Conservation (phyloP, 2,797 vertebrate species). For the Miichthys miiuy region DNA sequence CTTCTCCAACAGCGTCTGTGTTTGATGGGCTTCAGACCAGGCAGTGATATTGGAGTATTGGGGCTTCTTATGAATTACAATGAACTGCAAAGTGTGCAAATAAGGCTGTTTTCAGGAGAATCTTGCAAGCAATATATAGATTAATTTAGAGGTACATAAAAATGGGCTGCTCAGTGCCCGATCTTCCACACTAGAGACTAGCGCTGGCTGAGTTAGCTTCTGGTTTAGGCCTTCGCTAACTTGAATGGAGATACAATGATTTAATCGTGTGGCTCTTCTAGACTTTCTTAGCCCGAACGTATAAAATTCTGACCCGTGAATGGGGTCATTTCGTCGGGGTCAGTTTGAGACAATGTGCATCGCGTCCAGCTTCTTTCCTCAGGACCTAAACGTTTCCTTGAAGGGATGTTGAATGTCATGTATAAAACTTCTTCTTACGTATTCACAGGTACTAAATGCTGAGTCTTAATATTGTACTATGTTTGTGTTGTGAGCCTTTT, state of each 20-base stretch:
- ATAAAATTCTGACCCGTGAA: too few relatives aligned
- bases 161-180: too few relatives aligned
- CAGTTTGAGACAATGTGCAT: too few relatives aligned
- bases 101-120: background rate
- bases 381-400: background rate
- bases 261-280: too few relatives aligned
- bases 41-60: too few relatives aligned
- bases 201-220: too few relatives aligned
- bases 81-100: background rate
- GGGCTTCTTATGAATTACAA: background rate
- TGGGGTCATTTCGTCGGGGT: too few relatives aligned
- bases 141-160: background rate
- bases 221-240: too few relatives aligned
- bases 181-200: too few relatives aligned
- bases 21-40: background rate
- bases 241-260: too few relatives aligned
- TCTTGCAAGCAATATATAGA: background rate
- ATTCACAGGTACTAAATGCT: background rate
- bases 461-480: background rate
- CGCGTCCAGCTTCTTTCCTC: background rate
- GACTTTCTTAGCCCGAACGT: too few relatives aligned
- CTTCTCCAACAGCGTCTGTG: background rate
- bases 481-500: background rate
- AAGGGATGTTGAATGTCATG: background rate
- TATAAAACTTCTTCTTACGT: background rate